Conservation (phyloP, 2,888 invertebrate species). For the Drosophila neutralis region DNA sequence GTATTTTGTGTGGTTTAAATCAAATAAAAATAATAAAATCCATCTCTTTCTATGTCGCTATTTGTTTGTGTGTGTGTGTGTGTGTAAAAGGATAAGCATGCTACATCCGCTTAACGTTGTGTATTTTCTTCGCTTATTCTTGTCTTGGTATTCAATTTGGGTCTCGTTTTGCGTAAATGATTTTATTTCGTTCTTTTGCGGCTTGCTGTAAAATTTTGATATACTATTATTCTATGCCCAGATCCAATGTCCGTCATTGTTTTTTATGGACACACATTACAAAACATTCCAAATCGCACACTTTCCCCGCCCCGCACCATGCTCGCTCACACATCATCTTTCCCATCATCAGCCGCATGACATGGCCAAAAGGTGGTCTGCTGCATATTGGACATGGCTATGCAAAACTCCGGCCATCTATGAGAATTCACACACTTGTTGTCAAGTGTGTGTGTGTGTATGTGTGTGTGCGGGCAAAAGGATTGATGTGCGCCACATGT, state of each 20-base stretch:
- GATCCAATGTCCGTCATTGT: conserved; percentile 75
- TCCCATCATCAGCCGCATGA: conserved; percentile 57
- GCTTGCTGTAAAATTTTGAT: conserved; percentile 71
- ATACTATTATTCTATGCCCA: conserved; percentile 77
- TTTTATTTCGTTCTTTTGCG: conserved; percentile 66
- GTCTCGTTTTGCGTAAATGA: conserved; percentile 74
- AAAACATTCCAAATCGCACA: conserved; percentile 38
- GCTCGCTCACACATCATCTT: conserved; percentile 34
- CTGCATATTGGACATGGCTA: conserved; percentile 45
- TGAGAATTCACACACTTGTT: conserved; percentile 78
- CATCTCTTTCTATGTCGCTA: conserved; percentile 33
- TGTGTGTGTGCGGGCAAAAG: conserved; percentile 44
- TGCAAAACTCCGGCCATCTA: conserved; percentile 54
- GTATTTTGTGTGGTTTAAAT: conserved; percentile 80
- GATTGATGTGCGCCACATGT: conserved; percentile 63
- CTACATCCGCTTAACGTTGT: conserved; percentile 77
- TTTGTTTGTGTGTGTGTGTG: conserved; percentile 27
- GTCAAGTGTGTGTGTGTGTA: conserved; percentile 19
- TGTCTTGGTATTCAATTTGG: conserved; percentile 69
- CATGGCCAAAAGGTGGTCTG: conserved; percentile 67
- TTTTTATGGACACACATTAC: conserved; percentile 66
- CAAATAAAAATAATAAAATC: conserved; percentile 78
- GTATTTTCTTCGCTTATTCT: conserved; percentile 57
- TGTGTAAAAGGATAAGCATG: conserved; percentile 73
- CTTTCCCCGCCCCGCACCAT: neutral